A percentile compares a stretch with the other conserved stretches of the same genome.
Evolutionary conservation across 2,797 vertebrate genomes (phyloP).

Genomic region (Cuniculus paca): DNA sequence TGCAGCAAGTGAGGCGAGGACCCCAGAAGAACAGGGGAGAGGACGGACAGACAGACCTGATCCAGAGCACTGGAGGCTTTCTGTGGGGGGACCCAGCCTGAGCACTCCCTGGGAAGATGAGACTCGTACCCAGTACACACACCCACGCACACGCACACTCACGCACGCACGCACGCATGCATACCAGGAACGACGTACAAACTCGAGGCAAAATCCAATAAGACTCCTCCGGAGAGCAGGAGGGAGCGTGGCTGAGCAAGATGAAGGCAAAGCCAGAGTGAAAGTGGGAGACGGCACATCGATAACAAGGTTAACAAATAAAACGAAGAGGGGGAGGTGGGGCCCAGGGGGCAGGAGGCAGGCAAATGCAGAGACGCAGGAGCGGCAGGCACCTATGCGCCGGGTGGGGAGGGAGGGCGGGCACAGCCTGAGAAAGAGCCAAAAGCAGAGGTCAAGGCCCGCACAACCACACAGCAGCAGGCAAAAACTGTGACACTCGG

Average conservation of each 20-base stretch:
- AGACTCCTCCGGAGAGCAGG: conserved; percentile 41
- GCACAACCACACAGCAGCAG: background rate
- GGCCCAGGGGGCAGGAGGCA: background rate
- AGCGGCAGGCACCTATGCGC: rapidly evolving
- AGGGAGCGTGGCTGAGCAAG: background rate
- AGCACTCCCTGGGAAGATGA: background rate
- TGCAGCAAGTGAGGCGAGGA: background rate
- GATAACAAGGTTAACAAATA: conserved; percentile 54
- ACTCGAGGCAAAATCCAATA: conserved; percentile 71
- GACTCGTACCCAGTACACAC: background rate
- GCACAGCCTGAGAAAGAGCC: background rate
- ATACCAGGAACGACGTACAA: conserved; percentile 29
- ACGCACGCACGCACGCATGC: rapidly evolving
- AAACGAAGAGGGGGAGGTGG: background rate
- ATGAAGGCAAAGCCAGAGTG: conserved; percentile 41
- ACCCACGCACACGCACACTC: no score
- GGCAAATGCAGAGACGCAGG: background rate
- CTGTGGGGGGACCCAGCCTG: background rate
- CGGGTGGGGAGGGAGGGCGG: background rate
- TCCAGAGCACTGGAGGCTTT: background rate
- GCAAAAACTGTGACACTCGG: no score
- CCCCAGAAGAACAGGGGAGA: background rate
- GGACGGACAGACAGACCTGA: background rate
- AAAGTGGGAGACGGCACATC: background rate
- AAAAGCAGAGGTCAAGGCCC: background rate